Percentiles rank a stretch among this genome's conserved stretches.
Conservation (phyloP, 2,888 invertebrate species). For the Aleiodes leptofemur region DNA sequence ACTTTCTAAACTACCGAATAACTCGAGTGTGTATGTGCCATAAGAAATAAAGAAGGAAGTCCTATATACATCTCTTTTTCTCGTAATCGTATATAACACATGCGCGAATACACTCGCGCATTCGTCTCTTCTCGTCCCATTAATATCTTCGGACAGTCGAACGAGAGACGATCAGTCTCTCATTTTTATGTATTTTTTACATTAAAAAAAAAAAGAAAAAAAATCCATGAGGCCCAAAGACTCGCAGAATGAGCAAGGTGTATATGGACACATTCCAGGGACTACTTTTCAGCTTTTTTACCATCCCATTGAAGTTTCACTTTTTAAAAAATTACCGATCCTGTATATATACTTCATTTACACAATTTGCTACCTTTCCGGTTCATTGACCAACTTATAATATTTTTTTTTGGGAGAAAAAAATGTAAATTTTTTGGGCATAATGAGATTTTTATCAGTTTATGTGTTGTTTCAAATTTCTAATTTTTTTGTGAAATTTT, state of each 20-base stretch:
- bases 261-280: conserved; percentile 25
- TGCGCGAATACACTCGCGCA: background rate
- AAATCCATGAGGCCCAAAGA: too few species aligned
- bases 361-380: conserved; percentile 11
- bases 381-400: conserved; percentile 47
- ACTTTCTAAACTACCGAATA: conserved; percentile 67
- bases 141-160: conserved; percentile 47
- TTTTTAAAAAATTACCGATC: conserved; percentile 58
- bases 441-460: background rate
- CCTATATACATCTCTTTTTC: conserved; percentile 18
- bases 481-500: background rate
- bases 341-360: background rate
- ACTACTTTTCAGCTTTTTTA: conserved; percentile 23
- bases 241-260: conserved; percentile 12
- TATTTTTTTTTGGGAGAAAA: background rate
- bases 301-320: conserved; percentile 56
- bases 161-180: conserved; percentile 9
- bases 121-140: conserved; percentile 39
- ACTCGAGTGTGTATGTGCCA: conserved; percentile 37
- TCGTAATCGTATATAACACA: conserved; percentile 32
- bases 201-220: background rate
- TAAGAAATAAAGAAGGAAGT: conserved; percentile 21
- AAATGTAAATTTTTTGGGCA: background rate
- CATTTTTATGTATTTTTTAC: conserved; percentile 8
- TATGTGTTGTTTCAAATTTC: background rate